Evolutionary conservation across 2,797 vertebrate genomes (phyloP).

Genomic region (Protonibea diacanthus): DNA sequence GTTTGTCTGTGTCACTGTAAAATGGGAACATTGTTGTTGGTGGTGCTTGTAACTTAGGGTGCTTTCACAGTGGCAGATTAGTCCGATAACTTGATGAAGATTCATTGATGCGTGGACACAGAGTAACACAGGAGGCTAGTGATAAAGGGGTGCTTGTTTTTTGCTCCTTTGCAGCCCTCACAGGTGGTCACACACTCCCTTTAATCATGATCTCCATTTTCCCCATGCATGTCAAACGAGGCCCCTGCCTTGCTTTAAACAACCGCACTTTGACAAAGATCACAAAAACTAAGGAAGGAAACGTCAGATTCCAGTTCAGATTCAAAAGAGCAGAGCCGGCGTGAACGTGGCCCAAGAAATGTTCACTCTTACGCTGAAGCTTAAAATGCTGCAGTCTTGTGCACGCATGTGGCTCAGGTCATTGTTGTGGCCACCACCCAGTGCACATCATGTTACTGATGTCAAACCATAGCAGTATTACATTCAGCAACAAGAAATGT

Average conservation of each 20-base stretch:
- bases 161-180: not conserved
- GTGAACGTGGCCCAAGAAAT: not conserved
- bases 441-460: not conserved
- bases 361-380: not conserved
- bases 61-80: conserved; percentile 15
- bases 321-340: not conserved
- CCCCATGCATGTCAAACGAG: not conserved
- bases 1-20: conserved; percentile 13
- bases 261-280: not conserved
- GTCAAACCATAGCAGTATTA: conserved; percentile 42
- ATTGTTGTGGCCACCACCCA: not conserved
- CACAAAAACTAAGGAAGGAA: not conserved
- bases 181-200: no score
- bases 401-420: not conserved
- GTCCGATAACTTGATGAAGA: not conserved
- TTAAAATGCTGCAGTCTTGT: not conserved
- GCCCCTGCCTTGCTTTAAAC: not conserved
- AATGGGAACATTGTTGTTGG: not conserved
- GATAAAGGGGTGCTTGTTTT: not conserved
- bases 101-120: not conserved
- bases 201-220: not conserved
- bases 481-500: not conserved
- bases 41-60: not conserved
- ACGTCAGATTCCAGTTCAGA: not conserved
- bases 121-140: not conserved